phyloP scores from a whole-genome alignment of 2,797 vertebrate species.

The Platalea minor region DNA sequence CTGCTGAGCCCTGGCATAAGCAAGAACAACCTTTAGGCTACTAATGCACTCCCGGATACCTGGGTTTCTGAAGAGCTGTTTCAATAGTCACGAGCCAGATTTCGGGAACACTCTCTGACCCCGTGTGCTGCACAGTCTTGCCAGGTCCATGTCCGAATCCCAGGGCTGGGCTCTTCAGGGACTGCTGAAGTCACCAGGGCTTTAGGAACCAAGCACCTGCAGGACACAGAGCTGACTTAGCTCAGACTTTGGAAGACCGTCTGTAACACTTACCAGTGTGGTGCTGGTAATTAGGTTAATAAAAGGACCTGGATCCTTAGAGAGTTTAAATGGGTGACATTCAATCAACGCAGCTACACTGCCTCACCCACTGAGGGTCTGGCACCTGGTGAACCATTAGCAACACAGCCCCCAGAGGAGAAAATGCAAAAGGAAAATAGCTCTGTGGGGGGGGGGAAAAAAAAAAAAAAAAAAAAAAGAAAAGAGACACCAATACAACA shows the following conservation, averaged over 20 bases:
- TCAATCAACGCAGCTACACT: neutral
- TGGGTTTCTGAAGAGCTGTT: neutral
- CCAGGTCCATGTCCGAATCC: neutral
- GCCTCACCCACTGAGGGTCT: neutral
- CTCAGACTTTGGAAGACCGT: neutral
- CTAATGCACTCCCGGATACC: accelerated
- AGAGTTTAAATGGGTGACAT: accelerated
- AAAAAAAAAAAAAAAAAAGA: neutral
- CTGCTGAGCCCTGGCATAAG: neutral
- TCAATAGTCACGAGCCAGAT: neutral
- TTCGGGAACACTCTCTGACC: neutral
- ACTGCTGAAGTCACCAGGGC: neutral
- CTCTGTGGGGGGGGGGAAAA: neutral
- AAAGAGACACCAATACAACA: neutral
- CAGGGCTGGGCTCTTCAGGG: too few species aligned
- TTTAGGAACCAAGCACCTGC: neutral
- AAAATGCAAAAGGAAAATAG: neutral
- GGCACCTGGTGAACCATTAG: neutral
- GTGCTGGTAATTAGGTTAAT: neutral
- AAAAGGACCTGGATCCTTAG: neutral
- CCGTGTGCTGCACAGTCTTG: neutral
- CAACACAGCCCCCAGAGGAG: neutral
- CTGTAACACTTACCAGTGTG: accelerated
- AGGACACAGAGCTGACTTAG: neutral
- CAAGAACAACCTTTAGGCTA: neutral